Conservation (phyloP, 1,140 invertebrate species). For the Drosophila kanapiae region DNA sequence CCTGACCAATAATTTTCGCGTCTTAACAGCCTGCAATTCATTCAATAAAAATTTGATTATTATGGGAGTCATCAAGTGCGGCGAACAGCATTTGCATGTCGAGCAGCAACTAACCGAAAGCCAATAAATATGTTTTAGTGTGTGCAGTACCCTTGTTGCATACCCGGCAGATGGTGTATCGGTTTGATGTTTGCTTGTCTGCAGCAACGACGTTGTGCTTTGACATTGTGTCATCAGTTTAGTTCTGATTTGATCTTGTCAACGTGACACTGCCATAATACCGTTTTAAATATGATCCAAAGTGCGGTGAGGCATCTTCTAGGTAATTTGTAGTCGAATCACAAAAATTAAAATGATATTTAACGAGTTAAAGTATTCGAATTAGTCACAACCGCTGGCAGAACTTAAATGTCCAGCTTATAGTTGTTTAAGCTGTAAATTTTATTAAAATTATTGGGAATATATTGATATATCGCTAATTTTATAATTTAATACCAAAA, state of each 20-base stretch:
- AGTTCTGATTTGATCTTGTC: background rate
- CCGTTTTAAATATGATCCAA: too few species aligned
- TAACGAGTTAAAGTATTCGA: background rate
- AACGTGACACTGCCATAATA: too few species aligned
- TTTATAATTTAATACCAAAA: too few species aligned
- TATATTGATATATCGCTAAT: too few species aligned
- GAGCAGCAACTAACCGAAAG: slow-evolving; percentile 34
- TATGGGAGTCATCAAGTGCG: slow-evolving; percentile 70
- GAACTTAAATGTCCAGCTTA: background rate
- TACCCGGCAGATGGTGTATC: background rate
- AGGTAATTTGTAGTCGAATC: background rate
- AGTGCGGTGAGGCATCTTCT: too few species aligned
- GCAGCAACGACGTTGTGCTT: background rate
- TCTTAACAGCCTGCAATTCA: slow-evolving; percentile 75
- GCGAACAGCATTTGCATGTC: slow-evolving; percentile 45
- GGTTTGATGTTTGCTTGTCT: background rate
- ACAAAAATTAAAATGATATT: too few species aligned
- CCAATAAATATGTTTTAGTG: slow-evolving; percentile 27
- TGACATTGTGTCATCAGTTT: background rate
- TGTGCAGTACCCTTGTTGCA: slow-evolving; percentile 21
- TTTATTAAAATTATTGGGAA: background rate
- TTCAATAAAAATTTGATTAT: slow-evolving; percentile 81
- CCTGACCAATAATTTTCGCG: slow-evolving; percentile 53
- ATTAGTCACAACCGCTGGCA: background rate
- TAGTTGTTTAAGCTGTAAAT: background rate